Conservation (phyloP, 2,888 invertebrate species). For the Synanthedon myopaeformis region DNA sequence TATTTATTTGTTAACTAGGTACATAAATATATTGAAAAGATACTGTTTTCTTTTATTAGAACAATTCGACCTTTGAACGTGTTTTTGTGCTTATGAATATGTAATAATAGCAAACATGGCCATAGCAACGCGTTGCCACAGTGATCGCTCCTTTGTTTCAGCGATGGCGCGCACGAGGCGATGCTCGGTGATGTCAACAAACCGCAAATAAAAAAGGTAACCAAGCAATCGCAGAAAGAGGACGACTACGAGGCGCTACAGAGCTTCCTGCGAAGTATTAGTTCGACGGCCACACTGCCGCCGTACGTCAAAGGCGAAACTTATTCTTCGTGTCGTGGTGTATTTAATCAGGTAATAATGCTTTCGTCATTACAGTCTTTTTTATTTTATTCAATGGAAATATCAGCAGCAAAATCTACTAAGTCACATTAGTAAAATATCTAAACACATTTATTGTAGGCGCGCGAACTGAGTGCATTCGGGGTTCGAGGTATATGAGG, state of each 20-base stretch:
- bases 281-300: conserved; percentile 62
- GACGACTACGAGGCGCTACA: conserved; percentile 63
- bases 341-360: conserved; percentile 52
- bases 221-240: conserved; percentile 36
- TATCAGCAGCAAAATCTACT: too few relatives aligned
- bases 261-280: conserved; percentile 61
- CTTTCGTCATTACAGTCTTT: too few relatives aligned
- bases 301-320: conserved; percentile 63
- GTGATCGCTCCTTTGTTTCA: conserved; percentile 12
- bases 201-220: conserved; percentile 27
- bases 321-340: conserved; percentile 54
- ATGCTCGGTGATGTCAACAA: conserved; percentile 40
- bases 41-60: too few relatives aligned
- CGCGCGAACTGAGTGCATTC: too few relatives aligned
- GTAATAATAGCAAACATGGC: neutral
- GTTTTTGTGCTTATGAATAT: neutral
- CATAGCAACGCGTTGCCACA: too few relatives aligned
- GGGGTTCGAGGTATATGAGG: too few relatives aligned
- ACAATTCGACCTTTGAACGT: too few relatives aligned
- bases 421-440: too few relatives aligned
- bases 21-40: too few relatives aligned
- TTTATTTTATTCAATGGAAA: too few relatives aligned
- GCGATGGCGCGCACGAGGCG: conserved; percentile 63
- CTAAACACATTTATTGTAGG: too few relatives aligned
- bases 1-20: too few relatives aligned